A percentile compares a stretch with the other conserved stretches of the same genome.
Evolutionary conservation across 2,797 vertebrate species (phyloP).

Genomic region (Mus spretus): DNA sequence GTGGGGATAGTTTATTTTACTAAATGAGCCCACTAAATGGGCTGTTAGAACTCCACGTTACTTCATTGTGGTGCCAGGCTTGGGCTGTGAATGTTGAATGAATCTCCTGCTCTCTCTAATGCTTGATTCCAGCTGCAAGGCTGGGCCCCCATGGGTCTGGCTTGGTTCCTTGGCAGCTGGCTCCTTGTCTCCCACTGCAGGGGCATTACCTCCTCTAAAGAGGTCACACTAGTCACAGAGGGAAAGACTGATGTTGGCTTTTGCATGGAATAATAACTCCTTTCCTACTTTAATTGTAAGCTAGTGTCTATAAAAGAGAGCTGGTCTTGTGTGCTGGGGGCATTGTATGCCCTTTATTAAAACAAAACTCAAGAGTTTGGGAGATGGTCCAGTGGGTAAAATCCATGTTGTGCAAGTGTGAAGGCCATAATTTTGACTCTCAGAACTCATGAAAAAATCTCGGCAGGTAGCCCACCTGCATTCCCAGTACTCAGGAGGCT

Average conservation of each 20-base stretch:
- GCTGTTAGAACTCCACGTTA: conserved; percentile 48
- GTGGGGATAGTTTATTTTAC: conserved; percentile 69
- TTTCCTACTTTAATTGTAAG: conserved; percentile 51
- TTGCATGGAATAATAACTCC: background rate
- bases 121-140: background rate
- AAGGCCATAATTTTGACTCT: background rate
- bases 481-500: background rate
- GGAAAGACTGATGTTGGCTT: background rate
- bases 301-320: conserved; percentile 9
- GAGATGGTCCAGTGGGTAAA: background rate
- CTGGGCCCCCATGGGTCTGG: background rate
- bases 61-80: conserved; percentile 7
- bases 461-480: too few species aligned
- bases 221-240: background rate
- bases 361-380: background rate
- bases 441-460: background rate
- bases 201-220: background rate
- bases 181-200: background rate
- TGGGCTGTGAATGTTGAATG: background rate
- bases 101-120: conserved; percentile 3
- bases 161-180: background rate
- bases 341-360: background rate
- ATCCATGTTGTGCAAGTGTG: background rate
- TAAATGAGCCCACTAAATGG: conserved; percentile 62
- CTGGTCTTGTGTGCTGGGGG: background rate